Percentiles rank a stretch among this genome's conserved stretches.
phyloP scores from a whole-genome alignment of 2,113 vertebrate species.

The Brachyhypopomus occidentalis region DNA sequence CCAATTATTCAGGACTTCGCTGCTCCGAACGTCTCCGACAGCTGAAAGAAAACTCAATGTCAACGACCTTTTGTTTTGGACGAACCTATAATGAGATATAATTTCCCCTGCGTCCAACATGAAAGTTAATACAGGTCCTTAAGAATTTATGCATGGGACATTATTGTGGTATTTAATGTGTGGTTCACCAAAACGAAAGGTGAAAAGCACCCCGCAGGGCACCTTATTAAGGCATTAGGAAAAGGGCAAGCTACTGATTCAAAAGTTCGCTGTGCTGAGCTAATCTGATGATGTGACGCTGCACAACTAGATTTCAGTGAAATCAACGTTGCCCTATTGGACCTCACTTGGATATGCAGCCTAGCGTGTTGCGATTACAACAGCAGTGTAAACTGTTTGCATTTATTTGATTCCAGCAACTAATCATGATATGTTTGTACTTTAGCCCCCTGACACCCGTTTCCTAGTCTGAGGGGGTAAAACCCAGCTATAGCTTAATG shows the following conservation, averaged over 20 bases:
- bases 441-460: no score
- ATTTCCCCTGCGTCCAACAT: constrained; percentile 10
- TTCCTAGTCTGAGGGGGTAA: no score
- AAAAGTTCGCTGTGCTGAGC: neutral
- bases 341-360: neutral
- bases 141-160: constrained; percentile 1
- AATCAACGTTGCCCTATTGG: neutral
- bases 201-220: neutral
- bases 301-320: neutral
- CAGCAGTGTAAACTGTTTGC: no score
- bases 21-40: neutral
- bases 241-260: neutral
- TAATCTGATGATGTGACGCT: neutral
- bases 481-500: no score
- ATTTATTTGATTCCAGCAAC: no score
- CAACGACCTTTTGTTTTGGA: constrained; percentile 18
- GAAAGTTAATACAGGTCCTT: constrained; percentile 1
- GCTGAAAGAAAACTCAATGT: neutral
- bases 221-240: constrained; percentile 5
- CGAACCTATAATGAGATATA: neutral
- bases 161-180: neutral
- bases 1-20: neutral
- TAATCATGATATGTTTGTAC: no score
- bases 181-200: neutral
- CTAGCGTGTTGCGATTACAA: no score